Base-by-base conservation (phyloP, 1,140 invertebrate species). In the Sycophaga agraensis region DNA sequence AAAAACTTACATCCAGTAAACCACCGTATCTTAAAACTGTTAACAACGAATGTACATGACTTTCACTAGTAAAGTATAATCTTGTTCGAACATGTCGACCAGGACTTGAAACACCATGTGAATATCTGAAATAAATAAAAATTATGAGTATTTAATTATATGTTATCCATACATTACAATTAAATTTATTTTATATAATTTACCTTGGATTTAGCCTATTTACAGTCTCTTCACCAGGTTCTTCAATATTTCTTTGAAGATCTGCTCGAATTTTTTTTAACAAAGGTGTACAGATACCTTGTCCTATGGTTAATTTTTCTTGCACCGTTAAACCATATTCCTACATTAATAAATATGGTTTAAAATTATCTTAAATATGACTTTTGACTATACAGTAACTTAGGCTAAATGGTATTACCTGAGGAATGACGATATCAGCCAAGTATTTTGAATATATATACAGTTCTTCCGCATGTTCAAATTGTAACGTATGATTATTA, bases 61-160 rank as follows among this genome's bases (percentile, higher is more conserved):
- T 97, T 83, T 99, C 98, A 77, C 95, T 98, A 4, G 98, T 99
- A 76, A 99, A 99, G 80, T 99, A 99, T 4, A 99, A 83, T 12
- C 98, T 85, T 1, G 97, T 98, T 28, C 97, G 84, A 4, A 99
- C 98, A 83, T 99, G 97, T 48, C 98, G 84, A 48, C 97, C 94
- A 46, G 97, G 97, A 77, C 96, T 97, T 45, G 95, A 95, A 46
- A 99, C 97, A 46, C 97, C 97, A 82, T 98, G 94, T 7, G 96
- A 98, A 82, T 98, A 98, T 69, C 91, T 91, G 70, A 6, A 75
- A 24, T n/a, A 19, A 16, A 40, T 16, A 43, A 22, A 49, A 26
- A 39, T 24, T 19, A n/a, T 17, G 3, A n/a, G 24, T 21, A 19
- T 31, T 24, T 45, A 22, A 45, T 45, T 14, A 6, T 14, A 14